These are phyloP conservation scores for Cabera pusaria DNA, from an alignment of 2,888 invertebrate genomes.

Conservation along the genomic window DNA sequence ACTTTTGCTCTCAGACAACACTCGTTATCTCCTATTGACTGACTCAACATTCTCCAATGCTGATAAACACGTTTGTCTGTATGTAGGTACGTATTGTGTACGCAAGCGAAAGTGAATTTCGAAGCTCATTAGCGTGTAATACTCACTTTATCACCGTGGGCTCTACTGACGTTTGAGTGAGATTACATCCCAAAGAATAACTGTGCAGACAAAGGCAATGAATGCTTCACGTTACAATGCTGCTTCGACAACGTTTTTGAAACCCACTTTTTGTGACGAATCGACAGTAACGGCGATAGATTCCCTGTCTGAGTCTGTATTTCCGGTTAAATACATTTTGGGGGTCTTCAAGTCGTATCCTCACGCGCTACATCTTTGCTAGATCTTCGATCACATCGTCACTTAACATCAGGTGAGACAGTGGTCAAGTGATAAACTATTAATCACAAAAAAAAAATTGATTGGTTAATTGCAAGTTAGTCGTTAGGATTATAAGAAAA, in stretches of 20 bases:
- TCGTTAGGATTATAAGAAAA: too few species aligned
- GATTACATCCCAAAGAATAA: constrained; percentile 9
- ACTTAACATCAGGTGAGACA: too few species aligned
- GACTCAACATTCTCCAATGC: constrained; percentile 19
- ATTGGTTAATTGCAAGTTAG: too few species aligned
- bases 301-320: too few species aligned
- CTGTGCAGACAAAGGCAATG: constrained; percentile 8
- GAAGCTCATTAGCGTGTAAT: constrained; percentile 23
- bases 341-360: too few species aligned
- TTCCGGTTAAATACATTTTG: too few species aligned
- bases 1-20: constrained; percentile 21
- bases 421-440: too few species aligned
- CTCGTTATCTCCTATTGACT: constrained; percentile 20
- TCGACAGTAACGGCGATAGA: too few species aligned
- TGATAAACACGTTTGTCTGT: constrained; percentile 22
- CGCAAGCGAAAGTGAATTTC: constrained; percentile 26
- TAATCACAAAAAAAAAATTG: too few species aligned
- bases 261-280: constrained; percentile 11
- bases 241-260: constrained; percentile 14
- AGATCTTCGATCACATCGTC: too few species aligned
- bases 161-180: constrained; percentile 6
- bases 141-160: constrained; percentile 19
- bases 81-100: constrained; percentile 21
- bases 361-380: too few species aligned
- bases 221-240: constrained; percentile 13